Percentiles rank a stretch among this genome's conserved stretches.
These are phyloP conservation scores for Forficula auricularia DNA, from an alignment of 1,140 invertebrate genomes.

Conservation along the genomic window DNA sequence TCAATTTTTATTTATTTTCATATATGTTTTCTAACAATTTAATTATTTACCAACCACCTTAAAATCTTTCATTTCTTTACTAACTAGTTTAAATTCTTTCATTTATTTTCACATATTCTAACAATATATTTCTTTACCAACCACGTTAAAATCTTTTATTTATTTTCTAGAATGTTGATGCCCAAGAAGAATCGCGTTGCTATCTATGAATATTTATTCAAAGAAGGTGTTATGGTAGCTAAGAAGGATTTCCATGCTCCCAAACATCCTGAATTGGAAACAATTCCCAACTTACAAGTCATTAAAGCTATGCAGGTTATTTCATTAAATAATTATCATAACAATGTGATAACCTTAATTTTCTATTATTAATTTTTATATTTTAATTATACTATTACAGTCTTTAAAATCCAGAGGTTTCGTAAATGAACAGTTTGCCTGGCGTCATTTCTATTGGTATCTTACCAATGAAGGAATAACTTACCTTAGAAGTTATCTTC, in stretches of 20 bases:
- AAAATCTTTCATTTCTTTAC: too few species aligned
- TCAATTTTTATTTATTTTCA: too few species aligned
- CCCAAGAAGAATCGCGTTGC: constrained; percentile 88
- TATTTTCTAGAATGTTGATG: constrained; percentile 87
- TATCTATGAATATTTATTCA: constrained; percentile 96
- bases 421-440: constrained; percentile 98
- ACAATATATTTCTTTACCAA: too few species aligned
- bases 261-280: constrained; percentile 86
- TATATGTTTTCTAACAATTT: too few species aligned
- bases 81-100: too few species aligned
- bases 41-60: too few species aligned
- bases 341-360: too few species aligned
- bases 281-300: constrained; percentile 92
- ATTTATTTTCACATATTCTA: too few species aligned
- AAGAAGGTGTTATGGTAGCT: constrained; percentile 93
- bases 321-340: neutral
- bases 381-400: constrained; percentile 1
- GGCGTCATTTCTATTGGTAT: constrained; percentile 99
- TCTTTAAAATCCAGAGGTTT: constrained; percentile 88
- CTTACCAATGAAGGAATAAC: constrained; percentile 96
- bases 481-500: constrained; percentile 84
- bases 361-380: constrained; percentile 4
- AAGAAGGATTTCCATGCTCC: constrained; percentile 93
- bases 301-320: constrained; percentile 84
- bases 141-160: too few species aligned